Base-by-base conservation (phyloP, 1,140 invertebrate genomes). In the Dryas iulia region DNA sequence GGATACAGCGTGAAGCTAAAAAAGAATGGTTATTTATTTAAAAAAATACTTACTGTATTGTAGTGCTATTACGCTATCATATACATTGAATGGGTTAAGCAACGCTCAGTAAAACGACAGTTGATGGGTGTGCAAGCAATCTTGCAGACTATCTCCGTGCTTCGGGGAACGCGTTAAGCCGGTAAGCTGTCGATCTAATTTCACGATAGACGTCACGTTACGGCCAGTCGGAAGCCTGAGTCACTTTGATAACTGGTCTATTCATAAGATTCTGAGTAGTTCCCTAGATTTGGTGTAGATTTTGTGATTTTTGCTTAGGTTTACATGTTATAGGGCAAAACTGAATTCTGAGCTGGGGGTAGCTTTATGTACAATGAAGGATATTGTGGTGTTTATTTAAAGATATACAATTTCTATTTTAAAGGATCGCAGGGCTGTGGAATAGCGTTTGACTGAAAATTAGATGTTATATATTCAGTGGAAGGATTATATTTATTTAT, bases 111-210 rank as follows among this genome's bases (percentile, higher is more conserved):
- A 10, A 21, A 47, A 21, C 21, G 14, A 47, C 18, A 47, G 18
- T 47, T 18, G 39, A 47, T 21, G 39, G 18, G 39, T 47, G 39
- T 10, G 39, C 39, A 47, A 8, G 12, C 39, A 47, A 47, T 47
- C 39, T 47, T 47, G 18, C 14, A 47, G 39, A 47, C 6, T 47
- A 47, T 47, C 39, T 21, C 18, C n/a, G 39, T 47, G 39, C 39
- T 47, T 47, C 18, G 18, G 14, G 14, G 39, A 47, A 47, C 39
- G 39, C 39, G 39, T 47, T 21, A 47, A 47, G 39, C 39, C 10
- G 39, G 18, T 47, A 21, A 47, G 39, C 39, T 47, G 18, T 47
- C 39, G 39, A 47, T 47, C 39, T 47, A 47, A 47, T 47, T 47
- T 47, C 14, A 18, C 14, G 39, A 47, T 47, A 47, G 39, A 1